Percentiles rank a stretch among this genome's conserved stretches.
phyloP scores from a whole-genome alignment of 2,797 vertebrate genomes.

The Danio tinwini region DNA sequence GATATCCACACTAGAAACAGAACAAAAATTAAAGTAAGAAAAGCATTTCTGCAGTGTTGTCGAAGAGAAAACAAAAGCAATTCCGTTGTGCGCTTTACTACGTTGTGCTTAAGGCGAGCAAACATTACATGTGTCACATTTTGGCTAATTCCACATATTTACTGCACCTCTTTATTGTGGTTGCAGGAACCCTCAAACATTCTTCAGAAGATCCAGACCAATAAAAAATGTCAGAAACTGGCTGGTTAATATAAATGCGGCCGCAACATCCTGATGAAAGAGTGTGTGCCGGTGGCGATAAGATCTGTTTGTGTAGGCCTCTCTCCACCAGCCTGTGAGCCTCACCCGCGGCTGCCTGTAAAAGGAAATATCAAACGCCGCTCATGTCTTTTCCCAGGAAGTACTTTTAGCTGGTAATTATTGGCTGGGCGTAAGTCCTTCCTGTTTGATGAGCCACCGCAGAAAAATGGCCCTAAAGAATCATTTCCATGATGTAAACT shows the following conservation, averaged over 20 bases:
- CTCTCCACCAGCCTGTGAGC: conserved; percentile 61
- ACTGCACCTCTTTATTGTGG: conserved; percentile 32
- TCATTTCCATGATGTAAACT: conserved; percentile 62
- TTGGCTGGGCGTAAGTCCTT: conserved; percentile 64
- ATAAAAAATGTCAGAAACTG: conserved; percentile 41
- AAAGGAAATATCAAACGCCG: conserved; percentile 65
- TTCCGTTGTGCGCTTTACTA: not conserved
- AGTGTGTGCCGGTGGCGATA: conserved; percentile 53
- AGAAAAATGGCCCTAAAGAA: conserved; percentile 59
- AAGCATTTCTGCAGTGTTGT: no score
- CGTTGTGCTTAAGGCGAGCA: not conserved
- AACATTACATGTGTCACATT: not conserved
- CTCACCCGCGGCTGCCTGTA: conserved; percentile 57
- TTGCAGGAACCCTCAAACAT: conserved; percentile 14
- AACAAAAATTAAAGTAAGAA: no score
- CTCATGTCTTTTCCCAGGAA: conserved; percentile 65
- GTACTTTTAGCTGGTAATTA: conserved; percentile 66
- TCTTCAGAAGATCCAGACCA: conserved; percentile 32
- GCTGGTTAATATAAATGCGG: conserved; percentile 42
- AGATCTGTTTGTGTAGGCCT: conserved; percentile 70
- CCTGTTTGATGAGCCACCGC: conserved; percentile 63
- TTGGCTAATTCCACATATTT: conserved; percentile 25
- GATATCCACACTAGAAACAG: no score
- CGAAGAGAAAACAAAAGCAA: not conserved
- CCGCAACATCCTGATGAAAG: conserved; percentile 66